Base-by-base conservation (phyloP, 2,888 invertebrate species). In the Cantharis lateralis region DNA sequence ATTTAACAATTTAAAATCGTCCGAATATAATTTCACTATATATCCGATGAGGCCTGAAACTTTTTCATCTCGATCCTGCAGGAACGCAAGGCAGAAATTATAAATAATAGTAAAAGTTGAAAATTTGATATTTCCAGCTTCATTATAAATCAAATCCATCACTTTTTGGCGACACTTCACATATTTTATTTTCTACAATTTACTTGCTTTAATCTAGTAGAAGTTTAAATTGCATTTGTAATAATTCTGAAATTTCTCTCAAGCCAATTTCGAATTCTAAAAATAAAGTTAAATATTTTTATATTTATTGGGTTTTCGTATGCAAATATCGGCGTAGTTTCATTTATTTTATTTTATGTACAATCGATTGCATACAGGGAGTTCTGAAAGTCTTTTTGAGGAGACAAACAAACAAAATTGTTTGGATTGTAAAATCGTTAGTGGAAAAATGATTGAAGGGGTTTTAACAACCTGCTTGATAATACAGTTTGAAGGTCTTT, bases 291-390 rank as follows among this genome's bases (percentile, higher is more conserved):
- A 68, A 72, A 68, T 68, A 68, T 68, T 28, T 70, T 70, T 62
- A 78, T 78, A 78, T 75, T 78, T 78, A 78, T 78, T 72, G 78
- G 73, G 68, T 75, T 75, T 78, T 68, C 75, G 72, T 75, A 75
- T 72, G 70, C 75, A 78, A 72, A 75, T 68, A 75, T 68, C 68
- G 32, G 48, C 62, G 32, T 18, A 18, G 18, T 66, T 20, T 24
- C 9, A 20, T 24, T n/a, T 66, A 20, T 24, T 20, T 20, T 24
- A 66, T 66, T 24, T 66, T 66, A 13, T 20, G 11, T 48, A 2
- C n/a, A 48, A 48, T 48, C 48, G 48, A 48, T n/a, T 13, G n/a
- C n/a, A 4, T 48, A 48, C n/a, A 48, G 48, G 48, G 48, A n/a
- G 13, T n/a, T n/a, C 9, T n/a, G 2, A 48, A 48, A n/a, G n/a